Base-by-base conservation (phyloP, 2,113 vertebrate genomes). In the Paradoxurus hermaphroditus region DNA sequence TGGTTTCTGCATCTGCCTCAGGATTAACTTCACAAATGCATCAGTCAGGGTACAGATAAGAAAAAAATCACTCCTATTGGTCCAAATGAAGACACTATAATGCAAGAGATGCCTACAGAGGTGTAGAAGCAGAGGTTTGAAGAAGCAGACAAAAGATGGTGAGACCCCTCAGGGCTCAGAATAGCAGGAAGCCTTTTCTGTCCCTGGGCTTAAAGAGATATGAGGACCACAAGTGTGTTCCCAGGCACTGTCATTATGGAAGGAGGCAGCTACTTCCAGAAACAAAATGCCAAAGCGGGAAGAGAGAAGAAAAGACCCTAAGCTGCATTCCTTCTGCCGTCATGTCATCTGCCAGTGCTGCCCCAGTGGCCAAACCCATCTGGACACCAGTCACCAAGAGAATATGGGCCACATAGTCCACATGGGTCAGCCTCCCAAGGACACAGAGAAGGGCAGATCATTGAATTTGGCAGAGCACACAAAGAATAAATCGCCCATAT, bases 221-320 rank as follows among this genome's bases (percentile, higher is more conserved):
- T 59, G 56, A 44, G 29, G 0, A 1, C 0, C 53, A 0, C 18
- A 39, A 59, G 9, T 53, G 15, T 34, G 78, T 53, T 25, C 46
- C 62, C 27, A 25, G 12, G 49, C 53, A 2, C 8, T 96, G 7
- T 78, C 44, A 53, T 72, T 41, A 49, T 63, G 18, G 19, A 65
- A 25, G 6, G 8, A 46, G 53, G 13, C 16, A 62, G 12, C 59
- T 85, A 49, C 36, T 70, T 72, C 34, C 11, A 73, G 31, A 36
- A 63, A 78, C 65, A 27, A 70, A 78, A 13, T 49, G 21, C 15
- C 46, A 59, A 73, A 85, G 5, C 31, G 82, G 44, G 63, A 36
- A 14, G 7, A n/a, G 10, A 51, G 7, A 86, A 27, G n/a, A 6
- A 70, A 75, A 77, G 59, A 13, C 31, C 19, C 44, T 23, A 27